Conservation (phyloP, 2,888 invertebrate genomes). For the Macrosoma leucophasiata region DNA sequence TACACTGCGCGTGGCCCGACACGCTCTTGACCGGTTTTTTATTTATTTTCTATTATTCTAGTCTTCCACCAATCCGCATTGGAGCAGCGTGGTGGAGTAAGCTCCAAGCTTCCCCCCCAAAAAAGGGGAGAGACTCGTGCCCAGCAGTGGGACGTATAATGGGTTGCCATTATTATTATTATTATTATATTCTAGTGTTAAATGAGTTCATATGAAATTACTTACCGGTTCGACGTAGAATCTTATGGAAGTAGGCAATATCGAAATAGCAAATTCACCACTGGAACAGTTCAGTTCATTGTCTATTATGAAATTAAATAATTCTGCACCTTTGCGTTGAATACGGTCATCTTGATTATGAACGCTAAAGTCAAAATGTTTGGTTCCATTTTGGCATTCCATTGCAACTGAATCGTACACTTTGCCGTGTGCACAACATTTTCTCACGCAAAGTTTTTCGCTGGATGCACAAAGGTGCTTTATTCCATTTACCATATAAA, state of each 20-base stretch:
- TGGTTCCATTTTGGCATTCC: slow-evolving; percentile 31
- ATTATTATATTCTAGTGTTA: too few relatives aligned
- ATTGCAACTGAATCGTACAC: slow-evolving; percentile 27
- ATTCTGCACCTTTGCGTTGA: slow-evolving; percentile 23
- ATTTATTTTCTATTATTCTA: too few relatives aligned
- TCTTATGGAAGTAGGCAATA: slow-evolving; percentile 21
- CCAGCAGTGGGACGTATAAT: too few relatives aligned
- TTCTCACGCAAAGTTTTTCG: slow-evolving; percentile 38
- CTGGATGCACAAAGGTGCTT: slow-evolving; percentile 35
- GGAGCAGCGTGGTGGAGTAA: too few relatives aligned
- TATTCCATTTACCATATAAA: slow-evolving; percentile 32
- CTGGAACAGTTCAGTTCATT: slow-evolving; percentile 35
- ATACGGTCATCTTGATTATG: slow-evolving; percentile 35
- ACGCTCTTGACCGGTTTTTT: too few relatives aligned
- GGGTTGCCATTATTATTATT: too few relatives aligned
- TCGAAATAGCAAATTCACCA: slow-evolving; percentile 28
- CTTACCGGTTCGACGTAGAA: slow-evolving; percentile 42
- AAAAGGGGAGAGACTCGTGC: too few relatives aligned
- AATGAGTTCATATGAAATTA: too few relatives aligned
- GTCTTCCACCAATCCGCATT: too few relatives aligned
- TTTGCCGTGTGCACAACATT: slow-evolving; percentile 48
- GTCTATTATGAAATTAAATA: too few relatives aligned
- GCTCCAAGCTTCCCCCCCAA: too few relatives aligned
- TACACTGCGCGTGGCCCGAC: too few relatives aligned
- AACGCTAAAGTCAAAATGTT: slow-evolving; percentile 39